Conservation (phyloP, 2,113 vertebrate genomes). For the Bothrops jararaca region DNA sequence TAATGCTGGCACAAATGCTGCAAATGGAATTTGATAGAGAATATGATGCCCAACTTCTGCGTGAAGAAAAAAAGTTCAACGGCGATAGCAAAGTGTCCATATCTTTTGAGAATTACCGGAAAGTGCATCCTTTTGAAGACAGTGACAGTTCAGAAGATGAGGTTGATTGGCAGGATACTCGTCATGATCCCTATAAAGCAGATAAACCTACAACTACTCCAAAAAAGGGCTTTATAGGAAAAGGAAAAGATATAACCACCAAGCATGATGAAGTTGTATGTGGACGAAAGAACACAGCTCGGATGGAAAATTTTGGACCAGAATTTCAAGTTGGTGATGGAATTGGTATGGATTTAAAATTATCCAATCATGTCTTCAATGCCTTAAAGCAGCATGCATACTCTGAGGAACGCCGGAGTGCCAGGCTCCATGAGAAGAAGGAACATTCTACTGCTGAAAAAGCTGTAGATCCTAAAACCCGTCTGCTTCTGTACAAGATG, state of each 20-base stretch:
- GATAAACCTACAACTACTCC: slow-evolving; percentile 88
- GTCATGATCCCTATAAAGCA: slow-evolving; percentile 87
- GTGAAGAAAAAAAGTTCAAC: slow-evolving; percentile 95
- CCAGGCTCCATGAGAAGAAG: slow-evolving; percentile 93
- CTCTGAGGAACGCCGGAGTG: slow-evolving; percentile 89
- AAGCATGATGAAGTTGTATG: slow-evolving; percentile 93
- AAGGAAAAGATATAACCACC: slow-evolving; percentile 97
- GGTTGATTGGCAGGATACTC: slow-evolving; percentile 97
- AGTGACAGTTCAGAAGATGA: slow-evolving; percentile 96
- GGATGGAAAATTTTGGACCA: slow-evolving; percentile 97
- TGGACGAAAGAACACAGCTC: slow-evolving; percentile 94
- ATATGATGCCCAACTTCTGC: slow-evolving; percentile 89
- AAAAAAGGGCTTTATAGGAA: slow-evolving; percentile 87
- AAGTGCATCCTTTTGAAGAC: slow-evolving; percentile 90
- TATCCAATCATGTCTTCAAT: slow-evolving; percentile 97
- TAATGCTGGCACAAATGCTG: slow-evolving; percentile 95
- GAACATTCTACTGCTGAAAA: slow-evolving; percentile 97
- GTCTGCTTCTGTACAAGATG: slow-evolving; percentile 96
- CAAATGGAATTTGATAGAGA: slow-evolving; percentile 98
- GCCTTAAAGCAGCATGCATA: slow-evolving; percentile 92
- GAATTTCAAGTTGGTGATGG: slow-evolving; percentile 94
- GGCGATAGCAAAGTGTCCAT: slow-evolving; percentile 98
- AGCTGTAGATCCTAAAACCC: slow-evolving; percentile 94
- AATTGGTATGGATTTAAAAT: slow-evolving; percentile 92
- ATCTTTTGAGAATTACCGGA: slow-evolving; percentile 98